A percentile compares a stretch with the other conserved stretches of the same genome.
phyloP scores from a whole-genome alignment of 2,888 invertebrate genomes.

The Dascillus cervinus region DNA sequence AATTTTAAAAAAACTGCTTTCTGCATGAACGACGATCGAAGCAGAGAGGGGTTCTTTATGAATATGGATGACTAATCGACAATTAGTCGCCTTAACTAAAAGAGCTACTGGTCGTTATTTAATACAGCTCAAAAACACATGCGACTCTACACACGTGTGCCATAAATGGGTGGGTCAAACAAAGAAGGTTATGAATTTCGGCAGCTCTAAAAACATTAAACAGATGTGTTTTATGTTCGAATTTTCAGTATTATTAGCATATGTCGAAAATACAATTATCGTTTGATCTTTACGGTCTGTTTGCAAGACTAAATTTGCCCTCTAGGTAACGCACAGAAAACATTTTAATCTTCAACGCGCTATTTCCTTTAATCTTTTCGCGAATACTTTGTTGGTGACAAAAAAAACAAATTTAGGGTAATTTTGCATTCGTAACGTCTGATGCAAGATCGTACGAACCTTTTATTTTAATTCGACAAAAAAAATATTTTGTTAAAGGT shows the following conservation, averaged over 20 bases:
- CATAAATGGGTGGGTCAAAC: constrained; percentile 18
- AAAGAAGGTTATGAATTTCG: constrained; percentile 16
- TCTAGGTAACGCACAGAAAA: no score
- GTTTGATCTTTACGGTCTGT: constrained; percentile 2
- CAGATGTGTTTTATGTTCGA: constrained; percentile 5
- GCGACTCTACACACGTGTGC: constrained; percentile 21
- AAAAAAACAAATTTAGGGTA: no score
- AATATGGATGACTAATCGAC: constrained; percentile 27
- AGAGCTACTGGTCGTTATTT: constrained; percentile 15
- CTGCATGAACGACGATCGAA: no score
- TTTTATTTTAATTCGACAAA: no score
- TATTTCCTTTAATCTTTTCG: no score
- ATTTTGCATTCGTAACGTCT: no score
- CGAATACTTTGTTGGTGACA: no score
- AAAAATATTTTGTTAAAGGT: no score
- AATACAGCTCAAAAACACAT: constrained; percentile 16
- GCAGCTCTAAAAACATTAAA: constrained; percentile 5
- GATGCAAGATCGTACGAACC: no score
- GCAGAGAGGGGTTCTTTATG: constrained; percentile 22
- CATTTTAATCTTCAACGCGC: no score
- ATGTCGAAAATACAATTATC: constrained; percentile 1
- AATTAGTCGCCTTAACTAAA: constrained; percentile 23
- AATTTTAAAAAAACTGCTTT: no score
- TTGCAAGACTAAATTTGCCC: no score
- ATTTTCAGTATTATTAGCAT: constrained; percentile 5